Evolutionary conservation across 2,113 vertebrate species (phyloP), one percentile per base, ranked within the genome.

Genomic region (Narcine bancroftii): DNA sequence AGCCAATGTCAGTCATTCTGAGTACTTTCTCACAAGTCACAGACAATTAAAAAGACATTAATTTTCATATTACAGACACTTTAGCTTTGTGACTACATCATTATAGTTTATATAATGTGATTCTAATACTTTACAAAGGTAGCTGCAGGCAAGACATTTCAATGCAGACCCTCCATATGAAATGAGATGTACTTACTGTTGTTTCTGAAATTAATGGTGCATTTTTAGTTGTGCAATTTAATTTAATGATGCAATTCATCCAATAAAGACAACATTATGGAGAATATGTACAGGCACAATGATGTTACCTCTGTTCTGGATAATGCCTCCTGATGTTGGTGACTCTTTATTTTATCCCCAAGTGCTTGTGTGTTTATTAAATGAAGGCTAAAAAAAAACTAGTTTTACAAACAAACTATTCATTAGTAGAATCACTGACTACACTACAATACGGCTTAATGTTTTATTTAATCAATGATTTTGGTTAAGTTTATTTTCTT

Each of bases 241-340:
- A 98, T 99, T 97, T 99, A 99, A 99, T 98, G 98, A 98, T 98
- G 98, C 98, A 98, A 98, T 98, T 97, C 98, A 96, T 98, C 97
- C 98, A 98, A 99, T 99, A 97, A 97, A 97, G 94, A 95, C 92
- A 95, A 96, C 96, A 96, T 96, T 98, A 97, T 96, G 96, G 96
- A 97, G 96, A 96, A 96, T 96, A 97, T 95, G 95, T 93, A 95
- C 95, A 96, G 96, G 96, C 96, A 96, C 96, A 91, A 66, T 91
- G 89, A 91, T 69, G 89, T 56, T 87, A 87, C 81, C 81, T 87
- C 81, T n/a, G 81, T 69, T 91, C 89, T 69, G 60, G 89, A 91
- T 69, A 91, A 91, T 91, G 89, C 65, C n/a, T 91, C 11, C 89
- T 91, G 89, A 91, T 69, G 89, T 91, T 91, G 65, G 89, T 69